Conservation (phyloP, 2,113 vertebrate species). For the Cephalophus harveyi region DNA sequence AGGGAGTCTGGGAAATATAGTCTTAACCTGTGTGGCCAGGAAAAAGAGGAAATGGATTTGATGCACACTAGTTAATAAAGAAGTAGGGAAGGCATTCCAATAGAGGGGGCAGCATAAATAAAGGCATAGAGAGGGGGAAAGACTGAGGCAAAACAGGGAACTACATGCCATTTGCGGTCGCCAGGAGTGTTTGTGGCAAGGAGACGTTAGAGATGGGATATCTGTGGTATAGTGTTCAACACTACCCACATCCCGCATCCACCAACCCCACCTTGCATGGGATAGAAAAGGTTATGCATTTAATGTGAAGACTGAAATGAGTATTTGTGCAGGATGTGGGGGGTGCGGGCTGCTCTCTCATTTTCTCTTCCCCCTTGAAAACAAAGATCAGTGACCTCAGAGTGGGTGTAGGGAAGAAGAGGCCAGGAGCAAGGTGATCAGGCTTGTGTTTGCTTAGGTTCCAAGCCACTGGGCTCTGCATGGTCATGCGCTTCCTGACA, state of each 20-base stretch:
- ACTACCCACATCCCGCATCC: background rate
- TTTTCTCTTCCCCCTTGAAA: background rate
- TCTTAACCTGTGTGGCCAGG: background rate
- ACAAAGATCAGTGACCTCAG: background rate
- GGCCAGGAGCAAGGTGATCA: background rate
- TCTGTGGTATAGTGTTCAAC: fast-evolving
- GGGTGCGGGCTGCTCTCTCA: background rate
- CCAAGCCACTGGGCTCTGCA: background rate
- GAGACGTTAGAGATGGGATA: background rate
- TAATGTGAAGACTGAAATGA: background rate
- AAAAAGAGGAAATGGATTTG: background rate
- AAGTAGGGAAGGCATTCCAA: background rate
- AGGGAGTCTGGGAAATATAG: background rate
- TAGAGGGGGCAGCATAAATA: background rate
- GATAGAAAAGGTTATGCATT: background rate
- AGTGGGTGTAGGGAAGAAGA: background rate
- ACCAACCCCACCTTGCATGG: fast-evolving
- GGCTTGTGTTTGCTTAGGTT: background rate
- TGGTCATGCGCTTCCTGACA: background rate
- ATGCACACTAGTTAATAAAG: background rate
- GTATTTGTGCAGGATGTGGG: background rate
- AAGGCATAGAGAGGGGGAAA: background rate
- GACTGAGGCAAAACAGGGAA: background rate
- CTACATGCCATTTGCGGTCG: background rate
- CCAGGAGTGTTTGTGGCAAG: background rate